Percentiles rank a stretch among this genome's conserved stretches.
These are phyloP conservation scores for Drosophila paramelanica DNA, from an alignment of 2,888 invertebrate genomes.

Conservation along the genomic window DNA sequence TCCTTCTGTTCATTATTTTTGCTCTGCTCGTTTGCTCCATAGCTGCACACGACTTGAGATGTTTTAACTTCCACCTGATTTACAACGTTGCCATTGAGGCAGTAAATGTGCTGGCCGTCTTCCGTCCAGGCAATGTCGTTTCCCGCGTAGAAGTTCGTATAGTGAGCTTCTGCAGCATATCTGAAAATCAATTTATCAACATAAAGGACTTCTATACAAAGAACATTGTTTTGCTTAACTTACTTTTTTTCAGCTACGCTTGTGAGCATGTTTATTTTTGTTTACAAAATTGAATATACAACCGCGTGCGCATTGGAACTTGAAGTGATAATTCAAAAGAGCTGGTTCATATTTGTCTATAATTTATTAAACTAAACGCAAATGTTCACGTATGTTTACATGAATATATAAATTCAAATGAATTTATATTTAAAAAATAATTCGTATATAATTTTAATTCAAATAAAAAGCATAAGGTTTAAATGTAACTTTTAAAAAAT, in stretches of 20 bases:
- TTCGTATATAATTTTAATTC: too few relatives aligned
- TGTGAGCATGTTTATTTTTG: conserved; percentile 48
- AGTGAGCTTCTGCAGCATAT: conserved; percentile 90
- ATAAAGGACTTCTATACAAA: background rate
- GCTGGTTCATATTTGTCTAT: conserved; percentile 11
- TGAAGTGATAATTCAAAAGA: background rate
- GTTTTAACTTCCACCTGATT: conserved; percentile 88
- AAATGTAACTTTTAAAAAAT: background rate
- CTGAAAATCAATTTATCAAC: conserved; percentile 85
- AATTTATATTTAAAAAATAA: background rate
- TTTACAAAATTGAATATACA: conserved; percentile 46
- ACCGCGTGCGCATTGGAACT: conserved; percentile 56
- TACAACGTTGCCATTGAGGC: conserved; percentile 90
- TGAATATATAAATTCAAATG: too few relatives aligned
- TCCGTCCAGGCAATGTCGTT: conserved; percentile 91
- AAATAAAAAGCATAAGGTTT: background rate
- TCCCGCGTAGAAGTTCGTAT: conserved; percentile 93
- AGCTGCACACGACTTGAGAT: conserved; percentile 88
- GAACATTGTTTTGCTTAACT: background rate
- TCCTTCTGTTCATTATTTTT: conserved; percentile 83
- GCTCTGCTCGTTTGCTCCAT: conserved; percentile 89
- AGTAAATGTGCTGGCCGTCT: conserved; percentile 90
- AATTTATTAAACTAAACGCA: background rate
- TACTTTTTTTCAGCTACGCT: conserved; percentile 72
- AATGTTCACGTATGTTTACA: too few relatives aligned